Percentiles rank a stretch among this genome's conserved stretches.
phyloP scores from a whole-genome alignment of 1,140 invertebrate species.

The Danaus plexippus region DNA sequence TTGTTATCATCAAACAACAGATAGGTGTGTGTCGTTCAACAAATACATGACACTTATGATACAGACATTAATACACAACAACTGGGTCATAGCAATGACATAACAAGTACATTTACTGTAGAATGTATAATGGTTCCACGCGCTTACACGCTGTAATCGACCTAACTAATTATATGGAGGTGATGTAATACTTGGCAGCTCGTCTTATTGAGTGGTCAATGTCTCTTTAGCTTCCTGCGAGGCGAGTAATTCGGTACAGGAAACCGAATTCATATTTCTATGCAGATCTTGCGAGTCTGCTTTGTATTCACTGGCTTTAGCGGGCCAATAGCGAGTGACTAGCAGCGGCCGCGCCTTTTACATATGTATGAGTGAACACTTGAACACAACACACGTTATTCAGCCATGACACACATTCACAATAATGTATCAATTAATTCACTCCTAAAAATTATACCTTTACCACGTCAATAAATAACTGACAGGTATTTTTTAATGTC shows the following conservation, averaged over 20 bases:
- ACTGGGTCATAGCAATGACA: too few species aligned
- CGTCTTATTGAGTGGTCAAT: constrained; percentile 12
- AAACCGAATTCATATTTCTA: constrained; percentile 59
- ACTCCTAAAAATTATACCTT: constrained; percentile 10
- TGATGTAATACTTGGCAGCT: not conserved
- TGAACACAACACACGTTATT: constrained; percentile 41
- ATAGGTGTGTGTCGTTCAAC: not conserved
- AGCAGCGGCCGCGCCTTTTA: constrained; percentile 45
- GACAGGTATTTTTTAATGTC: too few species aligned
- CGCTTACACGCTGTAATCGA: not conserved
- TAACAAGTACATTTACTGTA: not conserved
- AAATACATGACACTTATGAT: too few species aligned
- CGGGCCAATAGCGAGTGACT: constrained; percentile 55
- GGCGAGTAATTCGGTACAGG: constrained; percentile 40
- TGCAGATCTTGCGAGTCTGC: constrained; percentile 53
- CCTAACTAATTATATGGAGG: constrained; percentile 1
- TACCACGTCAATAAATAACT: too few species aligned
- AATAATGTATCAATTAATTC: constrained; percentile 39
- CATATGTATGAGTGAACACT: constrained; percentile 61
- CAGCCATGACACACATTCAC: constrained; percentile 64
- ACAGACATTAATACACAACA: too few species aligned
- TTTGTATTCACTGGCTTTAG: constrained; percentile 63
- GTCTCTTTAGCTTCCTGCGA: constrained; percentile 42
- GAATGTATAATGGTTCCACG: constrained; percentile 2
- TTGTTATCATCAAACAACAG: constrained; percentile 1